Evolutionary conservation across 2,888 invertebrate species (phyloP).

Genomic region (Trichogramma evanescens): DNA sequence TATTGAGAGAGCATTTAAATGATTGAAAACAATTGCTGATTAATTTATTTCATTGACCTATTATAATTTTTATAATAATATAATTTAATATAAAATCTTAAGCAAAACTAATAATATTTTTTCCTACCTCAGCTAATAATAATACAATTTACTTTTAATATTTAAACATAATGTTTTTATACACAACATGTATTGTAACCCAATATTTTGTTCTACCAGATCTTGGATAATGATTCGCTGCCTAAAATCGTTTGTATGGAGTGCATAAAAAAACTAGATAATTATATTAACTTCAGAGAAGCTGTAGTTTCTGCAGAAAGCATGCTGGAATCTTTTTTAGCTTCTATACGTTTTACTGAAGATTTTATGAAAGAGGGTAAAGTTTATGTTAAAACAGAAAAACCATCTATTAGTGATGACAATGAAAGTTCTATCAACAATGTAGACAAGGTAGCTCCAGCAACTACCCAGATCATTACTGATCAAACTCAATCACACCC

Average conservation of each 20-base stretch:
- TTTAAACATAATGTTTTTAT: too few species aligned
- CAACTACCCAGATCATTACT: conserved; percentile 27
- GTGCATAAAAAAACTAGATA: conserved; percentile 59
- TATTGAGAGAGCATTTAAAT: too few species aligned
- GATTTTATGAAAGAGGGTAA: conserved; percentile 59
- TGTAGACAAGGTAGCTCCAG: conserved; percentile 13
- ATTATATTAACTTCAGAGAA: conserved; percentile 57
- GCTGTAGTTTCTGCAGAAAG: conserved; percentile 60
- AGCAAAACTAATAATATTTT: too few species aligned
- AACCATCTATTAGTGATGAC: conserved; percentile 30
- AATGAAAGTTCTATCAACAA: conserved; percentile 29
- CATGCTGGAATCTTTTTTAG: conserved; percentile 62
- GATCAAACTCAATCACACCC: conserved; percentile 28
- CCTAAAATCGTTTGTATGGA: conserved; percentile 63
- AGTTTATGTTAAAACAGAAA: conserved; percentile 45
- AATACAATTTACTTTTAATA: too few species aligned
- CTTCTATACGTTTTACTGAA: conserved; percentile 55
- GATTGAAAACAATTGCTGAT: too few species aligned
- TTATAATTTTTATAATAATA: too few species aligned
- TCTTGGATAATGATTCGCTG: conserved; percentile 61
- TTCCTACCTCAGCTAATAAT: too few species aligned
- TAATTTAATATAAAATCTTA: too few species aligned
- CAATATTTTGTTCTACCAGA: conserved; percentile 25
- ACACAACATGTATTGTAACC: too few species aligned
- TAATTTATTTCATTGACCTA: too few species aligned